Percentiles rank a stretch among this genome's conserved stretches.
Conservation (phyloP, 2,888 invertebrate genomes). For the Cephus rjabovi region DNA sequence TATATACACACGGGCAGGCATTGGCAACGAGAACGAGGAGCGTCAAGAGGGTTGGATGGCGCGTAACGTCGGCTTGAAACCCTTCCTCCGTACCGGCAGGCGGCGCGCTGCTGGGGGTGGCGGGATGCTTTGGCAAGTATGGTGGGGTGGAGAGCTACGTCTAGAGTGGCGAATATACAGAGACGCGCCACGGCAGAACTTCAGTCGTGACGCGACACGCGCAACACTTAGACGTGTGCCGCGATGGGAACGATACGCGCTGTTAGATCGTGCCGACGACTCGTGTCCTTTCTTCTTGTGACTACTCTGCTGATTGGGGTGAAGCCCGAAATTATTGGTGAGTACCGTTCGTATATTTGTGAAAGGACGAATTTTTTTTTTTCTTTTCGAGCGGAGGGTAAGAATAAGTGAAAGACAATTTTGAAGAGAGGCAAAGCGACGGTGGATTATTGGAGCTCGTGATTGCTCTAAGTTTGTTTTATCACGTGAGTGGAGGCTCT, state of each 20-base stretch:
- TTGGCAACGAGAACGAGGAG: slow-evolving; percentile 14
- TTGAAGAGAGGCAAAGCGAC: neutral
- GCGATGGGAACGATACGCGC: neutral
- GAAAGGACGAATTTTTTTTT: neutral
- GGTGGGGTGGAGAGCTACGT: neutral
- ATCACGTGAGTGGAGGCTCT: neutral
- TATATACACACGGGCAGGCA: neutral
- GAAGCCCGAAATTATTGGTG: slow-evolving; percentile 57
- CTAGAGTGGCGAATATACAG: slow-evolving; percentile 46
- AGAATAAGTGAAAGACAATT: neutral
- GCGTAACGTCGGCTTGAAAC: slow-evolving; percentile 27
- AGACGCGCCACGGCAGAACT: slow-evolving; percentile 50
- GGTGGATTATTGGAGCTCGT: neutral
- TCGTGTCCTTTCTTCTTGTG: slow-evolving; percentile 38
- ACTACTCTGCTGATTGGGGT: slow-evolving; percentile 47
- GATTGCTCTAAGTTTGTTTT: neutral
- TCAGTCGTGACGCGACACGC: slow-evolving; percentile 64
- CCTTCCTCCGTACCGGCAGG: slow-evolving; percentile 22
- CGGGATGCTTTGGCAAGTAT: slow-evolving; percentile 20
- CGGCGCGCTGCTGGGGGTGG: slow-evolving; percentile 28
- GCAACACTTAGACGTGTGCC: slow-evolving; percentile 38
- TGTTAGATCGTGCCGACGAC: neutral
- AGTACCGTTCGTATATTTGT: slow-evolving; percentile 35
- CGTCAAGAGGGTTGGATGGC: slow-evolving; percentile 37
- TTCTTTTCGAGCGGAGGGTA: neutral